phyloP scores from a whole-genome alignment of 1,140 invertebrate species.

The Pachyrhynchus sulphureomaculatus region DNA sequence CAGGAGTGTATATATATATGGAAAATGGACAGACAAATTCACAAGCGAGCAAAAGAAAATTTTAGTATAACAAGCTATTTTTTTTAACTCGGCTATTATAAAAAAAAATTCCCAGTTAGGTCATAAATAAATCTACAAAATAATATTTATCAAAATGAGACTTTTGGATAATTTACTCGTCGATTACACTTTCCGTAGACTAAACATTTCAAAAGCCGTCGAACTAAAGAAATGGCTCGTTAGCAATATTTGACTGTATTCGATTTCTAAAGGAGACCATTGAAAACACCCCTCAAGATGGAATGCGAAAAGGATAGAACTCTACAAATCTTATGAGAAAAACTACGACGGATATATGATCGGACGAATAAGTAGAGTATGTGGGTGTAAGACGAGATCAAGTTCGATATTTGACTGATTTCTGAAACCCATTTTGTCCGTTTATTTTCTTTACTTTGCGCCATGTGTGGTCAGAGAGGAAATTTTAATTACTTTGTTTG shows the following conservation, averaged over 20 bases:
- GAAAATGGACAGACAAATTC: too few species aligned
- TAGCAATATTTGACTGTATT: slow-evolving; percentile 12
- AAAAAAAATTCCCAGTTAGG: background rate
- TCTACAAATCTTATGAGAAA: background rate
- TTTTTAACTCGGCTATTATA: too few species aligned
- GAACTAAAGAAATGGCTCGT: slow-evolving; percentile 4
- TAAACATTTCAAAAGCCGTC: slow-evolving; percentile 16
- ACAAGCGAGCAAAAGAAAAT: too few species aligned
- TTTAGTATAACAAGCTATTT: too few species aligned
- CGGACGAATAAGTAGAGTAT: background rate
- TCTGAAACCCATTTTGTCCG: slow-evolving; percentile 7
- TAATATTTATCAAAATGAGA: slow-evolving; percentile 20
- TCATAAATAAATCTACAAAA: slow-evolving; percentile 6
- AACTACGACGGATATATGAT: background rate
- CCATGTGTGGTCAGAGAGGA: slow-evolving; percentile 9
- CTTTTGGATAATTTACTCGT: slow-evolving; percentile 13
- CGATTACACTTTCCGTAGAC: slow-evolving; percentile 14
- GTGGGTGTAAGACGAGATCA: background rate
- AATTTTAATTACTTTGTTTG: slow-evolving; percentile 17
- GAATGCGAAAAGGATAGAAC: background rate
- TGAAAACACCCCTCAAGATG: too few species aligned
- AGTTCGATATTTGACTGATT: slow-evolving; percentile 3
- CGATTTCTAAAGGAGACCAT: background rate
- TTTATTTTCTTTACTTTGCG: slow-evolving; percentile 11
- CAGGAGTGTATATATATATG: too few species aligned